Evolutionary conservation across 2,797 vertebrate genomes (phyloP).

Genomic region (Hirundo rustica): DNA sequence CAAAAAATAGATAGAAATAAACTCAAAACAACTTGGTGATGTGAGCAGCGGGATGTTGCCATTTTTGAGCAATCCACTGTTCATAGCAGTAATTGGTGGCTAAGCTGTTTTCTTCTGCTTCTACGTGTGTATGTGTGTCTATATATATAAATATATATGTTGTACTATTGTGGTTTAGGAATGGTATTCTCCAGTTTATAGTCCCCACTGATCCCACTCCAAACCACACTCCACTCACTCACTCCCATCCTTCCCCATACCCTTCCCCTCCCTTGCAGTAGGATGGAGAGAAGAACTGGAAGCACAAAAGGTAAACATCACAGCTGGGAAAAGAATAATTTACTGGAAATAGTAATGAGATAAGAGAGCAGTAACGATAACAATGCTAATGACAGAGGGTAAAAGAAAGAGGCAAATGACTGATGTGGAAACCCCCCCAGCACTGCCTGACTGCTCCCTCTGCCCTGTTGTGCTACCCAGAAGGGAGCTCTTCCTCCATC

Average conservation of each 20-base stretch:
- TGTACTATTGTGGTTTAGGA: not conserved
- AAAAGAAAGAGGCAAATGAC: not conserved
- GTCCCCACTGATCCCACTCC: not conserved
- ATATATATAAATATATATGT: rapidly evolving
- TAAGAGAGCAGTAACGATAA: not conserved
- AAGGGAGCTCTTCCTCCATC: not conserved
- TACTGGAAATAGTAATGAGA: not conserved
- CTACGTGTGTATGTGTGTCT: not conserved
- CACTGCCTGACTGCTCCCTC: not conserved
- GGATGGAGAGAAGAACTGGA: not conserved
- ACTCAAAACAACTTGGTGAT: not conserved
- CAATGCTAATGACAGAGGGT: not conserved
- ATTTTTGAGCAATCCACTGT: not conserved
- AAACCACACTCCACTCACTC: not conserved
- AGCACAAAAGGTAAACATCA: not conserved
- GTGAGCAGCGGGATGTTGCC: not conserved
- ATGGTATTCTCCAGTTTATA: not conserved
- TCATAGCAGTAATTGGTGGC: not conserved
- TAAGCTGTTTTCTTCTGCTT: not conserved
- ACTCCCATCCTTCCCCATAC: no score
- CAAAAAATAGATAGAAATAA: not conserved
- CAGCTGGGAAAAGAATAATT: not conserved
- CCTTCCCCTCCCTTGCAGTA: not conserved
- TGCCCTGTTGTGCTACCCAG: not conserved
- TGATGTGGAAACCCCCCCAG: rapidly evolving